Evolutionary conservation across 2,888 invertebrate genomes (phyloP), one percentile per base, ranked within the genome.

Genomic region (Hecatera dysodea): DNA sequence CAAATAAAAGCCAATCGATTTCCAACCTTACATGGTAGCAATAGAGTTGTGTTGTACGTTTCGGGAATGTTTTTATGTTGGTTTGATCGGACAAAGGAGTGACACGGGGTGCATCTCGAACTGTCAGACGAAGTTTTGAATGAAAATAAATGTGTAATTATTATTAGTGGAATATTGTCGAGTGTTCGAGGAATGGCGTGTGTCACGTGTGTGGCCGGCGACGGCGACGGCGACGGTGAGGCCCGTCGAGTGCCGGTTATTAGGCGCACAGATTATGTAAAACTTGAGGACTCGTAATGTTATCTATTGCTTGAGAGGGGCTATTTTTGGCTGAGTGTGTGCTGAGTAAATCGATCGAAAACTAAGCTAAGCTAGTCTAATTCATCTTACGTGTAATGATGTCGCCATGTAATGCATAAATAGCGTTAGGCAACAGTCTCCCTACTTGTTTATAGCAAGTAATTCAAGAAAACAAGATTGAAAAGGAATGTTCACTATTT

Each of bases 71-170:
- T 75, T 42, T 70, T 80, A 86, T 71, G 64, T 81, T 90, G 87
- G 91, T 88, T 65, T 72, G 63, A 67, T 71, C 68, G 82, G 85
- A 92, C 92, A 92, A 92, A 89, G 88, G 89, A 91, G 88, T 94
- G 95, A 94, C 93, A 93, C 90, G 92, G 94, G 94, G 92, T 91
- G 92, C 92, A 91, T 94, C 93, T 93, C 90, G 85, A 89, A 86
- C 90, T 93, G 94, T 92, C 93, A 92, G 89, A 86, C 85, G 87
- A 83, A 89, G 93, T 94, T 94, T 94, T 87, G 90, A 92, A 92
- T 93, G 94, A 93, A 94, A 95, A 95, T 95, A 94, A 93, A 93
- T 89, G 92, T 91, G 91, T 93, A 92, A 93, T 94, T 92, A 93
- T 92, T 89, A 90, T 92, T 88, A 90, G 93, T 90, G 90, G 91